phyloP scores from a whole-genome alignment of 2,888 invertebrate genomes.

The Yponomeuta sedellus region DNA sequence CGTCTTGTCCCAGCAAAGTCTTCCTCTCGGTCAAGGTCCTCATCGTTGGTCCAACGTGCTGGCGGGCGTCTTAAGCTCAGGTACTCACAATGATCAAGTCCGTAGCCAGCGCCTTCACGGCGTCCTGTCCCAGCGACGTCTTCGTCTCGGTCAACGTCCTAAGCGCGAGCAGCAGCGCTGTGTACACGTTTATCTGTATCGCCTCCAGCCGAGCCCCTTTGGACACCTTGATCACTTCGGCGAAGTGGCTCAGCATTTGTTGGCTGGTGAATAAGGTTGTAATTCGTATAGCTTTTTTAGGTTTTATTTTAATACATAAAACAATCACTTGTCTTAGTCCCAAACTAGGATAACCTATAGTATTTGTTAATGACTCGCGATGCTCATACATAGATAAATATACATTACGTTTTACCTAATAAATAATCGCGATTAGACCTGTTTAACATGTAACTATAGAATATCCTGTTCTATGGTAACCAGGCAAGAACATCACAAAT shows the following conservation, averaged over 20 bases:
- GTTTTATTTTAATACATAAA: not conserved
- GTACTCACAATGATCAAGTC: conserved; percentile 84
- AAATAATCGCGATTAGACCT: too few species aligned
- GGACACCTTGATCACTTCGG: conserved; percentile 94
- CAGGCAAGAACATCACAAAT: too few species aligned
- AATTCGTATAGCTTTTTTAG: not conserved
- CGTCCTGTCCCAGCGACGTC: conserved; percentile 89
- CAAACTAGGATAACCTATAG: too few species aligned
- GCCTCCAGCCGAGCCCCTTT: conserved; percentile 96
- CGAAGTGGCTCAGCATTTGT: conserved; percentile 98
- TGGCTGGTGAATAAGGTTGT: conserved; percentile 55
- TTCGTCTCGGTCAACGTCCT: conserved; percentile 92
- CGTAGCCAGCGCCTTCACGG: conserved; percentile 90
- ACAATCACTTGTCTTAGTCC: too few species aligned
- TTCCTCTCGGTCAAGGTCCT: conserved; percentile 92
- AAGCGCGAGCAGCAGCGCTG: conserved; percentile 92
- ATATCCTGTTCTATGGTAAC: too few species aligned
- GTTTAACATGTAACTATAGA: too few species aligned
- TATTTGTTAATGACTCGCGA: too few species aligned
- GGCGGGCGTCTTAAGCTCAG: not conserved
- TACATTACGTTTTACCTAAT: too few species aligned
- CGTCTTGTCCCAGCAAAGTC: conserved; percentile 89
- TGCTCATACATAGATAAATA: too few species aligned
- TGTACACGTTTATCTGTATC: conserved; percentile 96
- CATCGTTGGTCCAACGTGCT: too few species aligned